Percentiles rank a stretch among this genome's conserved stretches.
Evolutionary conservation across 92 coral and sea anemone species (phyloP).

Genomic region (Umimayanthus kanabou): DNA sequence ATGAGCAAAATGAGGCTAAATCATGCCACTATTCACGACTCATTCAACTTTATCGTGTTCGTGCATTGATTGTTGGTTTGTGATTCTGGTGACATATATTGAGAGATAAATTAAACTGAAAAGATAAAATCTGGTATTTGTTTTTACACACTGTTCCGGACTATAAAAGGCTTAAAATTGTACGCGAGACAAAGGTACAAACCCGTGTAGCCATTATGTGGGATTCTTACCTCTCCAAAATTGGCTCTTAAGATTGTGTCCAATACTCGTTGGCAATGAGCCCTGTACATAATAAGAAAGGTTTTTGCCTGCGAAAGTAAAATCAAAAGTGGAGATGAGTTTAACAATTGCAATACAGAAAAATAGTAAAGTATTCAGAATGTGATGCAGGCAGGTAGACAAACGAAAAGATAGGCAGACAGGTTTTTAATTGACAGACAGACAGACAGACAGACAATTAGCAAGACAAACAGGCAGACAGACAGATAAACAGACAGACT

Average conservation of each 20-base stretch:
- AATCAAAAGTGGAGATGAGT: neutral
- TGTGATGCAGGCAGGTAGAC: neutral
- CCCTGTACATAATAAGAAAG: slow-evolving; percentile 97
- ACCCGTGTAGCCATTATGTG: too few relatives aligned
- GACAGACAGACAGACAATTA: neutral
- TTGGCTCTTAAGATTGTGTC: slow-evolving; percentile 96
- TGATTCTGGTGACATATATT: too few relatives aligned
- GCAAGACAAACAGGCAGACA: neutral
- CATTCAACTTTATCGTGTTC: too few relatives aligned
- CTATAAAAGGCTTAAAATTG: too few relatives aligned
- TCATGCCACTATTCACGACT: neutral
- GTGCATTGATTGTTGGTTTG: too few relatives aligned
- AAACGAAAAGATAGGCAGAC: neutral
- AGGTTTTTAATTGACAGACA: neutral
- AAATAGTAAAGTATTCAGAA: neutral
- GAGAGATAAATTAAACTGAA: too few relatives aligned
- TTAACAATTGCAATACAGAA: too few relatives aligned
- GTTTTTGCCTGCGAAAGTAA: slow-evolving; percentile 80
- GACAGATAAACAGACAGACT: neutral
- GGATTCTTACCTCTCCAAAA: slow-evolving; percentile 89
- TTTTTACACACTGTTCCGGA: too few relatives aligned
- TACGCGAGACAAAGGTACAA: too few relatives aligned
- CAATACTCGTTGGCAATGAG: slow-evolving; percentile 95
- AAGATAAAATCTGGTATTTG: too few relatives aligned
- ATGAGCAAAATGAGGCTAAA: too few relatives aligned